These are phyloP conservation scores for Tamias sibiricus DNA, from an alignment of 2,113 vertebrate species.

Conservation along the genomic window DNA sequence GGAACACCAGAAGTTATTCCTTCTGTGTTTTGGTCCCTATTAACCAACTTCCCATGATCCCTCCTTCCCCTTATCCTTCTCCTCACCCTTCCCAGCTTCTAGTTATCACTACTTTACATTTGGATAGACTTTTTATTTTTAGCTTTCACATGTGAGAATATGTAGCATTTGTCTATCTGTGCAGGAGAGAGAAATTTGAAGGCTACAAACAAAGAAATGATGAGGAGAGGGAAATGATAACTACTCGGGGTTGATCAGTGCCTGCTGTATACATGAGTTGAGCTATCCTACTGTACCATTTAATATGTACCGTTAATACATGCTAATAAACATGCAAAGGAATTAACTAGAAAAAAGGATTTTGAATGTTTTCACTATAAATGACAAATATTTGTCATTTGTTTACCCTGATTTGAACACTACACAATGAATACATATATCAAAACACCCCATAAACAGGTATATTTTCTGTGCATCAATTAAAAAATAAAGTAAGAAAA, in stretches of 20 bases:
- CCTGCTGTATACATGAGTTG: neutral
- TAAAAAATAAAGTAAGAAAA: neutral
- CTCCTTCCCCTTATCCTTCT: too few relatives aligned
- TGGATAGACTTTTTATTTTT: neutral
- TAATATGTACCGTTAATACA: neutral
- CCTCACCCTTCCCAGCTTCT: neutral
- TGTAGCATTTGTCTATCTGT: neutral
- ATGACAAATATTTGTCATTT: neutral
- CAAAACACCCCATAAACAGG: neutral
- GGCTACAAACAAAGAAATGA: neutral
- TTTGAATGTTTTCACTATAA: neutral
- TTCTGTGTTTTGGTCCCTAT: neutral
- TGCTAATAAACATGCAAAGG: neutral
- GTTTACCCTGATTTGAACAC: neutral
- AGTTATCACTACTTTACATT: neutral
- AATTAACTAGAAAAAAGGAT: neutral
- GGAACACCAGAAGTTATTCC: too few relatives aligned
- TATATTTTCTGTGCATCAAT: neutral
- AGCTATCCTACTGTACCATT: neutral
- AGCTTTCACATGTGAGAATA: neutral
- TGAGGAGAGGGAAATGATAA: neutral
- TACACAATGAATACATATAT: neutral
- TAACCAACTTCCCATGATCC: neutral
- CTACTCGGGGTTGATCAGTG: neutral
- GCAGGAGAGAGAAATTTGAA: neutral